These are phyloP conservation scores for Xestia c-nigrum DNA, from an alignment of 2,888 invertebrate species.

Conservation along the genomic window DNA sequence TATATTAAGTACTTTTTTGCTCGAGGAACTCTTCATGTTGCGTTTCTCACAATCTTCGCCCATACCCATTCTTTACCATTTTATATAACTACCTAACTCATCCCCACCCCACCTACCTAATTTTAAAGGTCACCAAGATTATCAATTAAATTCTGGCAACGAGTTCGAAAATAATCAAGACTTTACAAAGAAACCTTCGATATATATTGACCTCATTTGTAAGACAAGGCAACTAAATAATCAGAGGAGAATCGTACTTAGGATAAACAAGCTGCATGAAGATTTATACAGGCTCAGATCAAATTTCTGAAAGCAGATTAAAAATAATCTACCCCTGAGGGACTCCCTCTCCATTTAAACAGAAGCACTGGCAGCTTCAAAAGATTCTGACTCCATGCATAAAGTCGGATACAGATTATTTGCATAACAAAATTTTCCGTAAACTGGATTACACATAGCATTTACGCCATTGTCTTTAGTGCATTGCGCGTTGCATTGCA, in stretches of 20 bases:
- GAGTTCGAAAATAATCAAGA: not conserved
- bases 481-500: not conserved
- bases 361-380: conserved; percentile 2
- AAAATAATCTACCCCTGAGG: not conserved
- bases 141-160: not conserved
- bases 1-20: not conserved
- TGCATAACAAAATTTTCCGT: not conserved
- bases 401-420: not conserved
- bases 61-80: too few relatives aligned
- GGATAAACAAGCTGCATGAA: not conserved
- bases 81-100: too few relatives aligned
- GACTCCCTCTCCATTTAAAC: not conserved
- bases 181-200: not conserved
- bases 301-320: not conserved
- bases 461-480: not conserved
- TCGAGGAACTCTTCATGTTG: not conserved
- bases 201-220: not conserved
- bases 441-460: not conserved
- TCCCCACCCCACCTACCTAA: not conserved
- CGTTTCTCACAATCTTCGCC: too few relatives aligned
- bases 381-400: conserved; percentile 4
- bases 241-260: not conserved
- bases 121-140: not conserved
- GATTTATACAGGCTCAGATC: not conserved
- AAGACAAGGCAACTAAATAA: not conserved